Percentiles rank a stretch among this genome's conserved stretches.
Evolutionary conservation across 2,888 invertebrate genomes (phyloP).

Genomic region (Trisateles emortualis): DNA sequence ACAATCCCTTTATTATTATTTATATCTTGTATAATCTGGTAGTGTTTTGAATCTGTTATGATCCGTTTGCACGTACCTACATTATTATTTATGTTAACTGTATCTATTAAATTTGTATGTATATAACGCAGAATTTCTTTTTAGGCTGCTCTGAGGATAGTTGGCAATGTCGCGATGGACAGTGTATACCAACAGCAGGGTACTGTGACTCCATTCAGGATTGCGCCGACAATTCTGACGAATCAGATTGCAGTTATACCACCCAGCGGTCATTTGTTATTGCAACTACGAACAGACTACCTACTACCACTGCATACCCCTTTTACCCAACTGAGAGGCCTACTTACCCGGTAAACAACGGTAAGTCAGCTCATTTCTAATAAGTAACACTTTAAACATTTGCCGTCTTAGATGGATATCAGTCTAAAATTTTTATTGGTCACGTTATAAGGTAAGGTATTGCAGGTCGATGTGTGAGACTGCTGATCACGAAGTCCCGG

Average conservation of each 20-base stretch:
- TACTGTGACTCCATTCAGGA: slow-evolving; percentile 89
- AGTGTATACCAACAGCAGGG: slow-evolving; percentile 88
- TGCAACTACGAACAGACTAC: not conserved
- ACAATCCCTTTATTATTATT: not conserved
- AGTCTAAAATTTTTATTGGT: too few species aligned
- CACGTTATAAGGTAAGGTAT: too few species aligned
- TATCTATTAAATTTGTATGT: not conserved
- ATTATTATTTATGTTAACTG: too few species aligned
- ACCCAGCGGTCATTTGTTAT: not conserved
- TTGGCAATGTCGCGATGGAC: slow-evolving; percentile 89
- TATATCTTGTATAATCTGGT: not conserved
- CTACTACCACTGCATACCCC: not conserved
- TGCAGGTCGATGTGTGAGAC: too few species aligned
- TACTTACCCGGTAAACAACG: not conserved
- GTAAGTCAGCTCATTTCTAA: not conserved
- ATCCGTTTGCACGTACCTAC: slow-evolving; percentile 1
- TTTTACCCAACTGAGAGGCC: not conserved
- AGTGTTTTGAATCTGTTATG: not conserved
- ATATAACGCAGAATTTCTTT: slow-evolving; percentile 24
- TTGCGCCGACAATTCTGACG: slow-evolving; percentile 90
- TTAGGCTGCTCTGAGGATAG: slow-evolving; percentile 89
- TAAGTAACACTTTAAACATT: not conserved
- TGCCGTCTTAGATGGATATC: too few species aligned
- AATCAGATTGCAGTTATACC: slow-evolving; percentile 80
- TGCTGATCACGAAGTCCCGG: too few species aligned